Conservation (phyloP, 2,113 vertebrate genomes). For the Scophthalmus maximus region DNA sequence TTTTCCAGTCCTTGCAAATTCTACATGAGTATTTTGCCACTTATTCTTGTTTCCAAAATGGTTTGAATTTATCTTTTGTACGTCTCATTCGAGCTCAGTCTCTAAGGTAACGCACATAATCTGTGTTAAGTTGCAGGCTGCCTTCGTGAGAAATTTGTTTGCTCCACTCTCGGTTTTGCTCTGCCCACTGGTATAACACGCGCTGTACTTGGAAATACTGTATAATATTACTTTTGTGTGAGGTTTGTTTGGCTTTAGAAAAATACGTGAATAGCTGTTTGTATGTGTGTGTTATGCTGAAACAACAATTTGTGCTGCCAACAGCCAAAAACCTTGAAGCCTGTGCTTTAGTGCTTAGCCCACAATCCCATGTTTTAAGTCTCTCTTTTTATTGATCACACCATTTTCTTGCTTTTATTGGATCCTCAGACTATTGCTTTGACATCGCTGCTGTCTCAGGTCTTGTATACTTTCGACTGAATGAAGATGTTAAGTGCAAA, state of each 20-base stretch:
- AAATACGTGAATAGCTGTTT: background rate
- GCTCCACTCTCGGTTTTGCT: background rate
- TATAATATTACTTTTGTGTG: constrained; percentile 11
- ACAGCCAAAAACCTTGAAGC: constrained; percentile 8
- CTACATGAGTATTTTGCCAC: constrained; percentile 17
- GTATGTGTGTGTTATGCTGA: background rate
- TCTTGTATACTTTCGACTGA: constrained; percentile 1
- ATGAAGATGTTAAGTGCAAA: constrained; percentile 8
- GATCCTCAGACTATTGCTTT: background rate
- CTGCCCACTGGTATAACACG: background rate
- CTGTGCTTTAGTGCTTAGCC: constrained; percentile 1
- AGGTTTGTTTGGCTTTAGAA: background rate
- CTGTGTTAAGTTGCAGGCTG: constrained; percentile 20
- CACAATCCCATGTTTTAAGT: constrained; percentile 3
- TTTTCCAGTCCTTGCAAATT: background rate
- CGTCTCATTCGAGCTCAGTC: constrained; percentile 8
- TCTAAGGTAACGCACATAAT: constrained; percentile 19
- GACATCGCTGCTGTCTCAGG: constrained; percentile 10
- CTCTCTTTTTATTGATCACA: background rate
- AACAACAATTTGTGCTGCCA: background rate
- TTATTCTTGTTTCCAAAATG: constrained; percentile 13
- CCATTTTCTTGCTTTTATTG: constrained; percentile 11
- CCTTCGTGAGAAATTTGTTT: constrained; percentile 43
- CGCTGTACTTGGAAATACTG: constrained; percentile 4
- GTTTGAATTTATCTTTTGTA: constrained; percentile 14